Evolutionary conservation across 2,797 vertebrate genomes (phyloP), one percentile per base, ranked within the genome.

Genomic region (Geotrypetes seraphini): DNA sequence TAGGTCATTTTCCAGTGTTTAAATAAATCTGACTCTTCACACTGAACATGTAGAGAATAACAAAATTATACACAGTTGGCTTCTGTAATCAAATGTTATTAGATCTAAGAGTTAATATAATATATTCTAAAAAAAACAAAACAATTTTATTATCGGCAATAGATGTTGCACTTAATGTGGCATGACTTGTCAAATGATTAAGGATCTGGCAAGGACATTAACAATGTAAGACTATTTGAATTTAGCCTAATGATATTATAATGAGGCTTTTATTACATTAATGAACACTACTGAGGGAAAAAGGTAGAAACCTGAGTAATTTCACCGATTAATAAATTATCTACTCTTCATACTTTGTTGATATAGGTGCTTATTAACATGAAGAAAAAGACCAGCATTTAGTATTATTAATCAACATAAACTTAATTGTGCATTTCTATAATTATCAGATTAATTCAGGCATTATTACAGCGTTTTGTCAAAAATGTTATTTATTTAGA

Each of bases 231-330:
- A 47, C 37, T 58, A 72, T 79, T 78, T 71, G 57, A 51, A 61
- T 63, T 73, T 63, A 36, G 48, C 50, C 43, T 76, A 81, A 76
- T 69, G 69, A 68, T 53, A 69, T 75, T 69, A 55, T 73, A 78
- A 78, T 66, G 67, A 51, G 32, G 23, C 2, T 66, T 79, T 78
- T 74, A 66, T 66, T 71, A 63, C 72, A 74, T 73, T 75, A 75
- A 79, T 78, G 58, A 64, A 53, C 52, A 54, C 37, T 55, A 45
- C 43, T 50, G 60, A 48, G 56, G 78, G 51, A 31, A 35, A 38
- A 53, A 57, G 61, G 33, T 50, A 50, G 41, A 55, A 69, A 50
- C 36, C 36, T 16, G 22, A 31, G 31, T 46, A 47, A 53, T 40
- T 33, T 37, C 31, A 56, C 5, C 47, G 12, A 36, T 39, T 49